phyloP scores from a whole-genome alignment of 2,888 invertebrate genomes.

The Melieria picta region DNA sequence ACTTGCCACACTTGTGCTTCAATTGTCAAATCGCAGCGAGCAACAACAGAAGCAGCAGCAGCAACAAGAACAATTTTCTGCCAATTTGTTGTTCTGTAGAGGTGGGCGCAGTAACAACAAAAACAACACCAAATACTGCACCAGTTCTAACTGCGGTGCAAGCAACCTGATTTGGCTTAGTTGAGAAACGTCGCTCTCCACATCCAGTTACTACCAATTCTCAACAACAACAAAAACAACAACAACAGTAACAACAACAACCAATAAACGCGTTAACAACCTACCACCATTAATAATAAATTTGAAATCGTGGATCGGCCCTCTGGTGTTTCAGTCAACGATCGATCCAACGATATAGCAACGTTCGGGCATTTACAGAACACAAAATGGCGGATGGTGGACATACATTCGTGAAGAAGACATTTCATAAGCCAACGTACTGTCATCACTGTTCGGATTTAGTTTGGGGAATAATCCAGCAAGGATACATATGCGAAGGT shows the following conservation, averaged over 20 bases:
- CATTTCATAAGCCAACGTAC: conserved; percentile 99
- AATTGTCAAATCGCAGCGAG: not conserved
- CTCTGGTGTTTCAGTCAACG: conserved; percentile 33
- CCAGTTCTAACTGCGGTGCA: no score
- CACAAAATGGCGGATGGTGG: conserved; percentile 74
- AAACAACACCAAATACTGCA: no score
- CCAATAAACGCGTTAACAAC: conserved; percentile 4
- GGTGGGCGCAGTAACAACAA: no score
- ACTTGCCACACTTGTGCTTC: conserved; percentile 21
- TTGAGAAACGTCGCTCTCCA: no score
- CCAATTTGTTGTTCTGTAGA: no score
- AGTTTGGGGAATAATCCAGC: conserved; percentile 99
- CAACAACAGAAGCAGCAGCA: not conserved
- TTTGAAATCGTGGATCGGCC: conserved; percentile 28
- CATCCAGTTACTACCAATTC: not conserved
- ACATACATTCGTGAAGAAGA: conserved; percentile 99
- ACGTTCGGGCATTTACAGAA: conserved; percentile 35
- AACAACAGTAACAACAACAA: conserved; percentile 37
- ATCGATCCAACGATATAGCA: conserved; percentile 41
- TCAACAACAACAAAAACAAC: conserved; percentile 30
- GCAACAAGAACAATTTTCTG: not conserved
- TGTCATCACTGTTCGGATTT: conserved; percentile 99
- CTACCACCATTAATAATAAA: not conserved
- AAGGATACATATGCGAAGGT: conserved; percentile 99
- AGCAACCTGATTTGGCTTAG: no score